Evolutionary conservation across 1,140 invertebrate species (phyloP).

Genomic region (Archivesica marissinica): DNA sequence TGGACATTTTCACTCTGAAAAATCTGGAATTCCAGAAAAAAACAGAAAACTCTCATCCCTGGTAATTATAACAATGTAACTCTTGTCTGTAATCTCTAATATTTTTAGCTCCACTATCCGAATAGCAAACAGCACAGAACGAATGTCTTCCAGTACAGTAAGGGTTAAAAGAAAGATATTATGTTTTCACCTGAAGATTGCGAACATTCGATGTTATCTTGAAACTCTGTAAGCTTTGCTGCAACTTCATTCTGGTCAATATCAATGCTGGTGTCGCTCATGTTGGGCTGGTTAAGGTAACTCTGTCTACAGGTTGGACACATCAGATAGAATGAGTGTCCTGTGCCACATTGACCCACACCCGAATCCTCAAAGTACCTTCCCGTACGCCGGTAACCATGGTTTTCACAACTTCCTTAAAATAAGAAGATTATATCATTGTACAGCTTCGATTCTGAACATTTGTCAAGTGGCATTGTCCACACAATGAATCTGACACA

Average conservation of each 20-base stretch:
- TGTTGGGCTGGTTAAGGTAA: conserved; percentile 77
- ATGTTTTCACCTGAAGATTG: not conserved
- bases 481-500: too few relatives aligned
- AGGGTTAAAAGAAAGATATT: too few relatives aligned
- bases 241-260: not conserved
- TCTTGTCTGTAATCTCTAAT: too few relatives aligned
- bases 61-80: too few relatives aligned
- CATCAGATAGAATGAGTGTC: conserved; percentile 84
- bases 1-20: too few relatives aligned
- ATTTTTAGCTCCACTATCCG: too few relatives aligned
- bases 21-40: too few relatives aligned
- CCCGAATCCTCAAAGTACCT: conserved; percentile 77
- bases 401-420: conserved; percentile 75
- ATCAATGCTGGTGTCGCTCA: not conserved
- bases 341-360: conserved; percentile 80
- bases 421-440: not conserved
- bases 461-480: too few relatives aligned
- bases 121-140: too few relatives aligned
- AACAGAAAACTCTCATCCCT: too few relatives aligned
- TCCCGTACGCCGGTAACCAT: conserved; percentile 79
- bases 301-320: conserved; percentile 85
- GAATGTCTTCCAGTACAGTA: too few relatives aligned
- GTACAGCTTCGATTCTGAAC: too few relatives aligned
- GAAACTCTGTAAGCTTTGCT: conserved; percentile 57
- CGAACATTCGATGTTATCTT: conserved; percentile 61